Evolutionary conservation across 2,888 invertebrate genomes (phyloP).

Genomic region (Priocnemis perturbator): DNA sequence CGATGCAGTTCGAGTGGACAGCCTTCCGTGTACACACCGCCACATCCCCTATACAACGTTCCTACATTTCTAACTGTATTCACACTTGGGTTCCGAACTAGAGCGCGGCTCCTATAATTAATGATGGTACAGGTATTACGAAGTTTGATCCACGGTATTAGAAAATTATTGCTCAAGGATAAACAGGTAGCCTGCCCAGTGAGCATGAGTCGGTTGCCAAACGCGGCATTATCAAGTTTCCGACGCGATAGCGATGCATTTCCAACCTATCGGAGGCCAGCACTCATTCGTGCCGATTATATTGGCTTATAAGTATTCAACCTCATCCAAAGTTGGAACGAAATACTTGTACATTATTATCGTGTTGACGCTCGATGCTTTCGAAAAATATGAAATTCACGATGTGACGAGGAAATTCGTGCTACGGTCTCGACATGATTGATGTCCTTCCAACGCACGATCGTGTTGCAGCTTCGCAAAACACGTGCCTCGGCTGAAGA

Average conservation of each 20-base stretch:
- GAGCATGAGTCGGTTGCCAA: slow-evolving; percentile 3
- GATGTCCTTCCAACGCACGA: too few relatives aligned
- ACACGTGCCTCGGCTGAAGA: too few relatives aligned
- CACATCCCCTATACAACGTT: slow-evolving; percentile 2
- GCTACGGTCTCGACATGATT: too few relatives aligned
- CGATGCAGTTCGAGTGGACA: slow-evolving; percentile 32
- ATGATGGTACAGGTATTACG: slow-evolving; percentile 54
- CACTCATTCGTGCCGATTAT: slow-evolving; percentile 1
- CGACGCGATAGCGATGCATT: background rate
- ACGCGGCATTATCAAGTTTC: slow-evolving; percentile 13
- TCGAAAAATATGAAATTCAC: background rate
- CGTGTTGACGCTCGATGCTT: too few relatives aligned
- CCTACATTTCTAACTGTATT: slow-evolving; percentile 46
- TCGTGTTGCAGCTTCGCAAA: too few relatives aligned
- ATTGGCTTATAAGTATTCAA: too few relatives aligned
- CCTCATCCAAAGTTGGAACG: too few relatives aligned
- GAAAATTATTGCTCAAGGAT: slow-evolving; percentile 51
- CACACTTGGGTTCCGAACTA: slow-evolving; percentile 48
- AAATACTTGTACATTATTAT: too few relatives aligned
- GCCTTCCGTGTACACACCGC: slow-evolving; percentile 16
- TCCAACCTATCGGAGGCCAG: slow-evolving; percentile 15
- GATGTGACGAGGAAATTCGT: background rate
- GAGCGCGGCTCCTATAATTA: slow-evolving; percentile 52
- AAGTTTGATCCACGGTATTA: slow-evolving; percentile 52
- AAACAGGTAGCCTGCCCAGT: slow-evolving; percentile 21